Base-by-base conservation (phyloP, 2,888 invertebrate genomes). In the Stenoptilia bipunctidactyla region DNA sequence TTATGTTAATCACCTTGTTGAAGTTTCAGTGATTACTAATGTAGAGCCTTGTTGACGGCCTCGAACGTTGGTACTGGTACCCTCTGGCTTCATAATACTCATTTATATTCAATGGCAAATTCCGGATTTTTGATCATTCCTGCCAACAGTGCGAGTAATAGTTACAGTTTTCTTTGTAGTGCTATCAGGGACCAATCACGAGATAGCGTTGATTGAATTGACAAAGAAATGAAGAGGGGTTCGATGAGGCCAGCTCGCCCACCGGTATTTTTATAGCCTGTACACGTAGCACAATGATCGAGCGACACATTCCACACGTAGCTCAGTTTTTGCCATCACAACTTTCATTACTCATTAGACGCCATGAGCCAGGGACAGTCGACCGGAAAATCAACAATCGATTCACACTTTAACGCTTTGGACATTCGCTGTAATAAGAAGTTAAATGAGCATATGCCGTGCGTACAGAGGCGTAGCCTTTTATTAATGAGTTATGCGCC, bases 201-300 rank as follows among this genome's bases (percentile, higher is more conserved):
- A 55, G 58, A 63, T 59, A 61, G 58, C 59, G 68, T 64, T 77
- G 74, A 79, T 79, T 77, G 74, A 77, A 80, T 76, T 74, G 73
- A 69, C 73, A 76, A 77, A 76, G 71, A 72, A 74, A 72, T 61
- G 61, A 63, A 61, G 64, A 62, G 66, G 64, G 66, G 66, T 57
- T 63, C 53, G 59, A 49, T 61, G 51, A 53, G 53, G 51, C 52
- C 49, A 55, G 55, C 8, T 20, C 61, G 57, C 65, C 60, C 61
- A 63, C 61, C 64, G 79, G 76, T 75, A 77, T 82, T 80, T 82
- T 77, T 82, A 80, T 79, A 70, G 77, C 67, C 73, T 70, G 76
- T 80, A 69, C 75, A 68, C 72, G 75, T 71, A 66, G 59, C 69
- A 68, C 66, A 70, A 70, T 76, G 76, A 80, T 71, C 66, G 60